Conservation (phyloP, 1,140 invertebrate species). For the Onthophagus taurus region DNA sequence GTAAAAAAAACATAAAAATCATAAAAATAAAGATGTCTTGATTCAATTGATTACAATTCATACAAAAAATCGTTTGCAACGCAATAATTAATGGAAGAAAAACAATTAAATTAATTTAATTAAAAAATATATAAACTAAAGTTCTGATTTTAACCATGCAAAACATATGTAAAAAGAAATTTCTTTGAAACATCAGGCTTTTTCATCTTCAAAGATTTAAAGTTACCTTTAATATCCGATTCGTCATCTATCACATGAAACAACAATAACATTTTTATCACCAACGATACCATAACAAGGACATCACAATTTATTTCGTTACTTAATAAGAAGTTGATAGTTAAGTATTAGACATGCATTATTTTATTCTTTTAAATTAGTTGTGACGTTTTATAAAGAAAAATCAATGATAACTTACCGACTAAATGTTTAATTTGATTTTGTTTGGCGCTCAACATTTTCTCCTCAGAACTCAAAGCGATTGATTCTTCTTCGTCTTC, state of each 20-base stretch:
- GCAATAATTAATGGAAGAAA: no score
- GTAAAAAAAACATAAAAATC: no score
- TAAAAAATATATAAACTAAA: no score
- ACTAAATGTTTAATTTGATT: constrained; percentile 61
- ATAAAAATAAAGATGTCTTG: no score
- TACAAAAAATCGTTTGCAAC: no score
- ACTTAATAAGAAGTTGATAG: neutral
- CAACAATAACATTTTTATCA: no score
- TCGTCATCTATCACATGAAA: constrained; percentile 37
- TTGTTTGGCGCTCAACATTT: constrained; percentile 60
- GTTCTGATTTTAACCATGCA: no score
- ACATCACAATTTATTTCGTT: constrained; percentile 11
- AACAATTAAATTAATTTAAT: no score
- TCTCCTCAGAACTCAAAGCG: constrained; percentile 59
- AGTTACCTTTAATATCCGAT: constrained; percentile 36
- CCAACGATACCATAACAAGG: constrained; percentile 20
- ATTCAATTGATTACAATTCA: no score
- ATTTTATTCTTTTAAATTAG: neutral
- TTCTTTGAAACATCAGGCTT: no score
- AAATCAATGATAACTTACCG: constrained; percentile 40
- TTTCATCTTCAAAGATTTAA: no score
- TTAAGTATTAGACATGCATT: neutral
- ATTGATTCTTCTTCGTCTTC: constrained; percentile 49
- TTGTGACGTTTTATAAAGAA: neutral
- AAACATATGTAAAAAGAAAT: no score